phyloP scores from a whole-genome alignment of 2,113 vertebrate species.

The Sceloporus undulatus region DNA sequence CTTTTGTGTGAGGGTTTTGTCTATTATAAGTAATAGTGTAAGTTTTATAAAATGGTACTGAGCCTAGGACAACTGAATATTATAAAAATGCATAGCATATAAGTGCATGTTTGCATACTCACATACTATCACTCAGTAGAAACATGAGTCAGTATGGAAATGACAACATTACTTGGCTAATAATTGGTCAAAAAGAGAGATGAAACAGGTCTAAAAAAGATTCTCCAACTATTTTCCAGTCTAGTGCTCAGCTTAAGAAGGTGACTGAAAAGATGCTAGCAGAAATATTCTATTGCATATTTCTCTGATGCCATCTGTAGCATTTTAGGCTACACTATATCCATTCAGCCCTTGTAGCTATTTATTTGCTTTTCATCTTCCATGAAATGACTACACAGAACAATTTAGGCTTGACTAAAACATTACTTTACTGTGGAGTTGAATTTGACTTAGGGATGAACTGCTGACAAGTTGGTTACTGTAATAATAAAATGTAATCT shows the following conservation, averaged over 20 bases:
- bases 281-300: no score
- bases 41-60: neutral
- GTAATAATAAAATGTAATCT: neutral
- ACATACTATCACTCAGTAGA: neutral
- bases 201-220: neutral
- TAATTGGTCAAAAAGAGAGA: no score
- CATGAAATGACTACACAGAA: neutral
- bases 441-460: neutral
- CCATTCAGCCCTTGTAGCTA: neutral
- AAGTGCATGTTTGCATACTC: neutral
- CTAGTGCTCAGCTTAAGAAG: neutral
- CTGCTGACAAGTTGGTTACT: neutral
- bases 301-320: neutral
- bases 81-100: neutral
- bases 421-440: neutral
- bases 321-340: neutral
- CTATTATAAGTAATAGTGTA: neutral
- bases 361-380: neutral
- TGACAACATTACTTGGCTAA: no score
- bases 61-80: neutral
- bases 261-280: neutral
- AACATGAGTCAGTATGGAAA: neutral
- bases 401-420: neutral
- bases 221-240: neutral
- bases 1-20: neutral